These are phyloP conservation scores for Eremophila alpestris DNA, from an alignment of 2,797 vertebrate genomes.

Conservation along the genomic window DNA sequence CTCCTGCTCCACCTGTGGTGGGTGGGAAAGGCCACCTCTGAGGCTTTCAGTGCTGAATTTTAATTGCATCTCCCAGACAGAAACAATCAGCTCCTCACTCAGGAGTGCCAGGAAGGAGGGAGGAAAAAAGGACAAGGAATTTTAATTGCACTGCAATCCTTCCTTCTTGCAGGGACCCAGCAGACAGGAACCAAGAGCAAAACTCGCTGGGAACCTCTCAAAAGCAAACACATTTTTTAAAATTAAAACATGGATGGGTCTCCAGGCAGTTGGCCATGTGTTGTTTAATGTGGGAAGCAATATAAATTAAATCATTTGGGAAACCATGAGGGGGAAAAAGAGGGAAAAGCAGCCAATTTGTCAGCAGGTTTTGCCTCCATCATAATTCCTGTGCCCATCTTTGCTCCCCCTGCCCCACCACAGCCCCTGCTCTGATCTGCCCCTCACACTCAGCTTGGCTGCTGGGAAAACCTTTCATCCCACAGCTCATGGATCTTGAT, in stretches of 20 bases:
- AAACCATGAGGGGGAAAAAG: no score
- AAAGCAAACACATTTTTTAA: not conserved
- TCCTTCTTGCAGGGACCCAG: constrained; percentile 1
- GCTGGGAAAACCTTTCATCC: not conserved
- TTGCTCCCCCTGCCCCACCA: not conserved
- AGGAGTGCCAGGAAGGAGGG: constrained; percentile 15
- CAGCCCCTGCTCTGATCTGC: not conserved
- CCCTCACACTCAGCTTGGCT: not conserved
- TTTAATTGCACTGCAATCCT: constrained; percentile 52
- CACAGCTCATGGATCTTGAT: not conserved
- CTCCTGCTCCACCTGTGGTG: not conserved
- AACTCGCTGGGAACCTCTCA: not conserved
- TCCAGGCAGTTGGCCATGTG: not conserved
- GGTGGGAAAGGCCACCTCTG: not conserved
- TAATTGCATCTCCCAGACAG: constrained; percentile 28
- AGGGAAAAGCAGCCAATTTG: not conserved
- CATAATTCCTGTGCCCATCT: not conserved
- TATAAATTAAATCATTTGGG: not conserved
- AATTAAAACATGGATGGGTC: not conserved
- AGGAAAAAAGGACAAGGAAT: constrained; percentile 26
- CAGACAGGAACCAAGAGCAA: constrained; percentile 7
- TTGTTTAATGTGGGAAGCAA: not conserved
- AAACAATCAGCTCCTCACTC: not conserved
- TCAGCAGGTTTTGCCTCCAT: not conserved
- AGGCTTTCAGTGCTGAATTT: not conserved